These are phyloP conservation scores for Netelia melanura DNA, from an alignment of 2,888 invertebrate genomes.

Conservation along the genomic window DNA sequence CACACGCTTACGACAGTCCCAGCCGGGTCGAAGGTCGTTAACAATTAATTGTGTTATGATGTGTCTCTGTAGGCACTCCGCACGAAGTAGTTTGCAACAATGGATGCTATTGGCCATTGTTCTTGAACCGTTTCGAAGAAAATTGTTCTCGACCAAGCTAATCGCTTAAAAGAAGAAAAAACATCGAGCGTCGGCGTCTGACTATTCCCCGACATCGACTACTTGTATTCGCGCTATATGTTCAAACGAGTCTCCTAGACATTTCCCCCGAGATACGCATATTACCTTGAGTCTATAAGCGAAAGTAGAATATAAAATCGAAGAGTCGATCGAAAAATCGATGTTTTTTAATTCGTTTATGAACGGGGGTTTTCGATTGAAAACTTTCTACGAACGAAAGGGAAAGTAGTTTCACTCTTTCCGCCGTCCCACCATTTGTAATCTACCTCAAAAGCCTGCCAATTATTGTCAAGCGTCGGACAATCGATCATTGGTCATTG, in stretches of 20 bases:
- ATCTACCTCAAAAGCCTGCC: constrained; percentile 7
- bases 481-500: constrained; percentile 22
- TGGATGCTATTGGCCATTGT: constrained; percentile 39
- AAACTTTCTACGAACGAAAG: not conserved
- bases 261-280: not conserved
- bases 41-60: constrained; percentile 61
- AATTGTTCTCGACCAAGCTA: not conserved
- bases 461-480: not conserved
- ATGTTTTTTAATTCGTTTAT: not conserved
- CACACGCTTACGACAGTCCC: constrained; percentile 43
- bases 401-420: not conserved
- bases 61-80: constrained; percentile 21
- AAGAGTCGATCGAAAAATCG: not conserved
- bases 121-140: not conserved
- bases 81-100: constrained; percentile 20
- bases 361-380: not conserved
- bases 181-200: constrained; percentile 1
- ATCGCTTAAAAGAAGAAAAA: not conserved
- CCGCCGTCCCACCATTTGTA: not conserved
- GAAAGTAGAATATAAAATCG: not conserved
- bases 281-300: not conserved
- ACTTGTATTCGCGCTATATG: constrained; percentile 13
- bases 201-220: constrained; percentile 25
- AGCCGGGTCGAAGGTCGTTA: constrained; percentile 64
- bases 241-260: not conserved